phyloP scores from a whole-genome alignment of 2,113 vertebrate genomes.

The Zootoca vivipara region DNA sequence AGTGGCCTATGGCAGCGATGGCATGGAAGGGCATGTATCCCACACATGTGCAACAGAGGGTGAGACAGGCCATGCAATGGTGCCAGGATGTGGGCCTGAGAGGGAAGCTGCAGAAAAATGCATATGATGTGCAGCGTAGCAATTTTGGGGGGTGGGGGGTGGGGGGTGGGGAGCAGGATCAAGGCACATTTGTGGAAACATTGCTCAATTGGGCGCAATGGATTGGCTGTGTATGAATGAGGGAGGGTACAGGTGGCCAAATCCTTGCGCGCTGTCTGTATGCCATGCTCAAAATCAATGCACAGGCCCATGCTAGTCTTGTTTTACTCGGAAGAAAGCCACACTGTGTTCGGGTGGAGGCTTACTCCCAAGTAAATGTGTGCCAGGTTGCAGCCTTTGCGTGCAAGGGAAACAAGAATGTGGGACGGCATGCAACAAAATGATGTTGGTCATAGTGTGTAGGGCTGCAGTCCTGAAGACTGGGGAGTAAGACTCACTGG shows the following conservation, averaged over 20 bases:
- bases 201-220: too few species aligned
- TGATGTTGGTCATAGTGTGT: neutral
- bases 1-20: too few species aligned
- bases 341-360: neutral
- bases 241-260: too few species aligned
- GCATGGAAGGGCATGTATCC: neutral
- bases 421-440: neutral
- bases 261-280: neutral
- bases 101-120: neutral
- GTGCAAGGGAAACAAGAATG: neutral
- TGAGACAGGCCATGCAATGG: neutral
- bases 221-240: neutral
- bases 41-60: neutral
- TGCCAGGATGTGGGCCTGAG: too few species aligned
- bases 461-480: neutral
- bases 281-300: too few species aligned
- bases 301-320: neutral
- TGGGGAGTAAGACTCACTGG: neutral
- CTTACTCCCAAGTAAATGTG: neutral
- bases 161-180: too few species aligned
- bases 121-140: too few species aligned
- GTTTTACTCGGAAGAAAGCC: neutral
- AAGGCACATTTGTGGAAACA: neutral
- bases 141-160: neutral
- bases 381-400: neutral